A percentile compares a stretch with the other conserved stretches of the same genome.
Conservation (phyloP, 2,797 vertebrate genomes). For the Lepus oiostolus region DNA sequence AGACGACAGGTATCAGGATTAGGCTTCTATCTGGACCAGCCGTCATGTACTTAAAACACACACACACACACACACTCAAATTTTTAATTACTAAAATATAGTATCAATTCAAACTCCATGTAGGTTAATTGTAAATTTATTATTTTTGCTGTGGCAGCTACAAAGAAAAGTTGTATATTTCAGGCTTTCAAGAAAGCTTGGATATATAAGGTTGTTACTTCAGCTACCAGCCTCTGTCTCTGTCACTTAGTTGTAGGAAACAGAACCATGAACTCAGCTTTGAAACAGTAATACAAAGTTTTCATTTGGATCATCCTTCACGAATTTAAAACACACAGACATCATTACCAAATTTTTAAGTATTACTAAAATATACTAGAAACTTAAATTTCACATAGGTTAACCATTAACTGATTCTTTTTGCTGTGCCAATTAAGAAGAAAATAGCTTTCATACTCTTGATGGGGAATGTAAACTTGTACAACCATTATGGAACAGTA, state of each 20-base stretch:
- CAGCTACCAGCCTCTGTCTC: conserved; percentile 58
- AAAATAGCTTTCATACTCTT: conserved; percentile 16
- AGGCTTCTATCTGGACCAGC: not conserved
- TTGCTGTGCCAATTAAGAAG: not conserved
- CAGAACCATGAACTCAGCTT: conserved; percentile 38
- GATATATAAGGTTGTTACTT: conserved; percentile 69
- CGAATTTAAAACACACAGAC: not conserved
- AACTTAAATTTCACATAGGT: conserved; percentile 14
- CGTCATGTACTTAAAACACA: too few species aligned
- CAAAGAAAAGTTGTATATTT: conserved; percentile 64
- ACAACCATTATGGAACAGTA: too few species aligned
- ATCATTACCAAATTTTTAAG: not conserved
- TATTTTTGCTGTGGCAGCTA: too few species aligned
- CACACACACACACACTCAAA: too few species aligned
- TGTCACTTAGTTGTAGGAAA: conserved; percentile 68
- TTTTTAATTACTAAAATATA: too few species aligned
- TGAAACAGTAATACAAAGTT: not conserved
- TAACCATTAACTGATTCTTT: not conserved
- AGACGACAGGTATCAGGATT: not conserved
- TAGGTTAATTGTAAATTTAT: too few species aligned
- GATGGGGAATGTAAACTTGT: too few species aligned
- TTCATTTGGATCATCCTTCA: not conserved
- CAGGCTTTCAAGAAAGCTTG: conserved; percentile 74
- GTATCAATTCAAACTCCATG: too few species aligned
- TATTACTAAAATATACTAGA: conserved; percentile 28